Percentiles rank a stretch among this genome's conserved stretches.
Conservation (phyloP, 2,888 invertebrate species). For the Eupeodes latifasciatus region DNA sequence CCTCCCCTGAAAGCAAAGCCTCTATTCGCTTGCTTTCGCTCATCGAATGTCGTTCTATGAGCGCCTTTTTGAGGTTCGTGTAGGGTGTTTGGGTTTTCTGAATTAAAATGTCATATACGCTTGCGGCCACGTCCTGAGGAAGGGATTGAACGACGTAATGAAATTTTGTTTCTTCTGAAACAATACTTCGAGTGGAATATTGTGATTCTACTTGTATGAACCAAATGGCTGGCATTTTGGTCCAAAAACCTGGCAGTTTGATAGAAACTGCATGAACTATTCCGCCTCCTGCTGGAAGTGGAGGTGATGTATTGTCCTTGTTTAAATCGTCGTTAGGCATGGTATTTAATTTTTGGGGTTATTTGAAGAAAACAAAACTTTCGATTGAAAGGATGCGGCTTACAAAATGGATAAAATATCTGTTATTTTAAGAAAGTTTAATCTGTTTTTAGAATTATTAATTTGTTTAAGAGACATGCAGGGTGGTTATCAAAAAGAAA, state of each 20-base stretch:
- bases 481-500: no score
- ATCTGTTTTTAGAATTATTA: no score
- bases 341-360: neutral
- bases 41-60: constrained; percentile 4
- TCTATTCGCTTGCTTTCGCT: constrained; percentile 24
- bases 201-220: constrained; percentile 32
- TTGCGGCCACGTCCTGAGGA: constrained; percentile 30
- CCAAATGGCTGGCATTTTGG: constrained; percentile 22
- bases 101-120: constrained; percentile 13
- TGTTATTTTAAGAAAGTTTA: no score
- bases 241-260: no score
- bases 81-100: neutral
- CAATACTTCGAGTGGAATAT: constrained; percentile 8
- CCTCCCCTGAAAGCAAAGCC: constrained; percentile 1
- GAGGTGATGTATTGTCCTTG: no score
- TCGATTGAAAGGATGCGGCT: no score
- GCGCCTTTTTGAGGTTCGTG: constrained; percentile 33
- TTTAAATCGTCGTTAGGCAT: no score
- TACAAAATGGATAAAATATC: no score
- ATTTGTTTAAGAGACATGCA: no score
- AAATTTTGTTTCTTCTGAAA: constrained; percentile 17
- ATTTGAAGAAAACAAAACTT: no score
- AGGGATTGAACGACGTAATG: constrained; percentile 10
- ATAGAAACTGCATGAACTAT: no score
- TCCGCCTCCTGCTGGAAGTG: no score